Evolutionary conservation across 2,113 vertebrate genomes (phyloP).

Genomic region (Regulus satrapa): DNA sequence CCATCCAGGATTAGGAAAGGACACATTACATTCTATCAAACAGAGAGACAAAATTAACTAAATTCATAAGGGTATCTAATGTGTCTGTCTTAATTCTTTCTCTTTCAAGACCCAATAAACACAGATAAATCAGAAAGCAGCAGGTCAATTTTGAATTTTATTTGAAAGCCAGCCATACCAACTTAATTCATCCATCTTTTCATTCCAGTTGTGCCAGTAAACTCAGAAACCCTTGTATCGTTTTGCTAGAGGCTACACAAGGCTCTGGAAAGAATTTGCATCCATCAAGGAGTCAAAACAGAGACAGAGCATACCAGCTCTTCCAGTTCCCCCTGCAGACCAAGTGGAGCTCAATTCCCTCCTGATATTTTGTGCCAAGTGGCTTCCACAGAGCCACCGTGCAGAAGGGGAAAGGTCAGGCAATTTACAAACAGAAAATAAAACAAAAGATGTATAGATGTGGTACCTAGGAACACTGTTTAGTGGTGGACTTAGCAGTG

Average conservation of each 20-base stretch:
- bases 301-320: rapidly evolving
- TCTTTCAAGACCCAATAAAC: neutral
- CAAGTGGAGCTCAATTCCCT: neutral
- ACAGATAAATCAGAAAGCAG: neutral
- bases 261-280: neutral
- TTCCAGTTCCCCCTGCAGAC: neutral
- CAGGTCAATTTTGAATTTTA: neutral
- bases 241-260: neutral
- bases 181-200: neutral
- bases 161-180: neutral
- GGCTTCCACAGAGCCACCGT: neutral
- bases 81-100: neutral
- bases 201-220: neutral
- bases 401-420: neutral
- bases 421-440: neutral
- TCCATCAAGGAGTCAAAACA: neutral
- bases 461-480: neutral
- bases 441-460: neutral
- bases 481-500: neutral
- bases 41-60: neutral
- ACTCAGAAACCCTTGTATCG: neutral
- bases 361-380: neutral
- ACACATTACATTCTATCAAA: neutral
- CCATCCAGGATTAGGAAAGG: neutral
- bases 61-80: neutral